Evolutionary conservation across 2,888 invertebrate genomes (phyloP).

Genomic region (Emmelina monodactyla): DNA sequence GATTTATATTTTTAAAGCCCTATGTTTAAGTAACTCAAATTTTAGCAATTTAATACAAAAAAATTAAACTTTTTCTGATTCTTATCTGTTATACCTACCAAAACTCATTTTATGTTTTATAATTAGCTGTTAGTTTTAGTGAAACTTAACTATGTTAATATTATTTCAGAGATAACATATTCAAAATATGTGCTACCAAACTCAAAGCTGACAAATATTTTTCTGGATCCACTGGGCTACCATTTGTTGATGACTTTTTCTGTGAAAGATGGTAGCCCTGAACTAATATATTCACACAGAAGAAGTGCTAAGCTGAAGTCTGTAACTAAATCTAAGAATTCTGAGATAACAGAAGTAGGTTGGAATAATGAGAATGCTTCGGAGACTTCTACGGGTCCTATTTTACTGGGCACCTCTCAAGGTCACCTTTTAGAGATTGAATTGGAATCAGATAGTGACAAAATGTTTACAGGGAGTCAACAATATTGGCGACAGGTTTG

Average conservation of each 20-base stretch:
- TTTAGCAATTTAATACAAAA: too few species aligned
- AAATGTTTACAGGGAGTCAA: conserved; percentile 78
- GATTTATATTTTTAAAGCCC: too few species aligned
- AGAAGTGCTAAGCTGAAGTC: conserved; percentile 78
- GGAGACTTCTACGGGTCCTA: conserved; percentile 78
- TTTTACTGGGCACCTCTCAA: conserved; percentile 88
- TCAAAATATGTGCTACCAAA: conserved; percentile 69
- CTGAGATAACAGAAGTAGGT: conserved; percentile 89
- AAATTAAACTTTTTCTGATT: too few species aligned
- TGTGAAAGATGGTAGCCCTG: conserved; percentile 69
- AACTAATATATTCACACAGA: conserved; percentile 81
- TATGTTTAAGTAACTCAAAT: too few species aligned
- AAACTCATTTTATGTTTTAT: neutral
- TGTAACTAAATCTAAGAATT: conserved; percentile 70
- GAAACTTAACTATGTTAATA: conserved; percentile 12
- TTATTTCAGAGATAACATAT: conserved; percentile 76
- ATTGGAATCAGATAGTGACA: conserved; percentile 81
- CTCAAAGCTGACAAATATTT: conserved; percentile 71
- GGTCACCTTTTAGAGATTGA: conserved; percentile 93
- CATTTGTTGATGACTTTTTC: conserved; percentile 82
- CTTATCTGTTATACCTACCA: too few species aligned
- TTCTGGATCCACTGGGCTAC: conserved; percentile 86
- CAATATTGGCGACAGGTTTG: conserved; percentile 87
- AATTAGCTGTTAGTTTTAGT: conserved; percentile 1
- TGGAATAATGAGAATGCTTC: conserved; percentile 83